These are phyloP conservation scores for Aporophyla nigra DNA, from an alignment of 2,888 invertebrate genomes.

Conservation along the genomic window DNA sequence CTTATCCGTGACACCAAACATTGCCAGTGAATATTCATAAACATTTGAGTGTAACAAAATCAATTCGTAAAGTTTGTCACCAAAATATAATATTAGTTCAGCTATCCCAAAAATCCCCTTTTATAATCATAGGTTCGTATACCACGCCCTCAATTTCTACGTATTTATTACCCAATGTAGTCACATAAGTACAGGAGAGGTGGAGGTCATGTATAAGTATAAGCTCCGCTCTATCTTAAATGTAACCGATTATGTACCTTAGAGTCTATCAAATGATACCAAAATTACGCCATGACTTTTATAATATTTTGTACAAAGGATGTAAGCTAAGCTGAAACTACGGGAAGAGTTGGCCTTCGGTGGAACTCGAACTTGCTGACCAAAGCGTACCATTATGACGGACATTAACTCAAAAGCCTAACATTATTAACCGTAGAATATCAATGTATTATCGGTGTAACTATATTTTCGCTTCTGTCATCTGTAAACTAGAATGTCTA, in stretches of 20 bases:
- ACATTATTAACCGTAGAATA: constrained; percentile 65
- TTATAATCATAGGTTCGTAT: constrained; percentile 44
- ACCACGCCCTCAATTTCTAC: constrained; percentile 45
- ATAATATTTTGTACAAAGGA: constrained; percentile 82
- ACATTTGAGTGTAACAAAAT: constrained; percentile 42
- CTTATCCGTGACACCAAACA: constrained; percentile 42
- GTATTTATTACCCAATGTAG: constrained; percentile 58
- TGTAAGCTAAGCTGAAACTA: constrained; percentile 61
- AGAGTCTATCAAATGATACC: constrained; percentile 71
- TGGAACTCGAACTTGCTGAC: constrained; percentile 49
- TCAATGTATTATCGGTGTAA: constrained; percentile 64
- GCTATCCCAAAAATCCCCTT: constrained; percentile 50
- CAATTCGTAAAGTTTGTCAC: constrained; percentile 14
- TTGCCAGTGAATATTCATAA: constrained; percentile 56
- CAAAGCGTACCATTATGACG: constrained; percentile 61
- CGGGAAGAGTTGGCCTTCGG: constrained; percentile 45
- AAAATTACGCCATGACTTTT: constrained; percentile 84
- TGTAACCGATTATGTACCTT: constrained; percentile 61
- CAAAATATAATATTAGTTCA: constrained; percentile 48
- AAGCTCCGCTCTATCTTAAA: constrained; percentile 51
- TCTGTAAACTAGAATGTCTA: constrained; percentile 58
- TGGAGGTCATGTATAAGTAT: constrained; percentile 28
- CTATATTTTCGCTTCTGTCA: constrained; percentile 68
- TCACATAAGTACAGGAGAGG: constrained; percentile 45
- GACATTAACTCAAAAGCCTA: constrained; percentile 55